A percentile compares a stretch with the other conserved stretches of the same genome.
These are phyloP conservation scores for Brachypalpus laphriformis DNA, from an alignment of 2,888 invertebrate genomes.

Conservation along the genomic window DNA sequence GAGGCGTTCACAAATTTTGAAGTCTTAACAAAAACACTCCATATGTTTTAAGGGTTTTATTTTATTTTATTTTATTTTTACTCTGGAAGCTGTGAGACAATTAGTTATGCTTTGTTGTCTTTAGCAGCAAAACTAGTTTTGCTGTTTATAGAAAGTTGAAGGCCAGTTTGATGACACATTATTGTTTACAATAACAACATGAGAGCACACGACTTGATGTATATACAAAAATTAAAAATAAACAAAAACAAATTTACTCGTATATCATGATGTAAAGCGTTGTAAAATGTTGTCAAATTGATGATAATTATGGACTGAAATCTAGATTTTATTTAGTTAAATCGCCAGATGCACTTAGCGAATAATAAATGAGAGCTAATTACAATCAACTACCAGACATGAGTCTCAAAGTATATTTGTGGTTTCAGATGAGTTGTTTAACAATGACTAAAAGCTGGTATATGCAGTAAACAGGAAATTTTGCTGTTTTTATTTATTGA, in stretches of 20 bases:
- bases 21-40: neutral
- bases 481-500: neutral
- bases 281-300: neutral
- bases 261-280: too few relatives aligned
- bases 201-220: constrained; percentile 15
- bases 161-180: constrained; percentile 62
- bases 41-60: neutral
- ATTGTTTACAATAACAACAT: constrained; percentile 23
- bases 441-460: neutral
- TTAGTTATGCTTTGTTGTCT: constrained; percentile 55
- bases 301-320: neutral
- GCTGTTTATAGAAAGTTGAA: constrained; percentile 71
- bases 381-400: too few relatives aligned
- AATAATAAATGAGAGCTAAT: neutral
- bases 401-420: neutral
- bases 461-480: neutral
- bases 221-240: neutral
- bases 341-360: neutral
- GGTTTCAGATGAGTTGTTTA: neutral
- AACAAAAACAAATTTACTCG: neutral
- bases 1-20: constrained; percentile 10
- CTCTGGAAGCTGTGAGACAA: constrained; percentile 42
- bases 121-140: constrained; percentile 51
- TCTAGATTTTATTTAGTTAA: neutral
- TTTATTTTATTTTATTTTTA: neutral